These are phyloP conservation scores for Lycopodina hypogea DNA, from an alignment of 37 sponge, comb jelly and placozoan species.

Conservation along the genomic window DNA sequence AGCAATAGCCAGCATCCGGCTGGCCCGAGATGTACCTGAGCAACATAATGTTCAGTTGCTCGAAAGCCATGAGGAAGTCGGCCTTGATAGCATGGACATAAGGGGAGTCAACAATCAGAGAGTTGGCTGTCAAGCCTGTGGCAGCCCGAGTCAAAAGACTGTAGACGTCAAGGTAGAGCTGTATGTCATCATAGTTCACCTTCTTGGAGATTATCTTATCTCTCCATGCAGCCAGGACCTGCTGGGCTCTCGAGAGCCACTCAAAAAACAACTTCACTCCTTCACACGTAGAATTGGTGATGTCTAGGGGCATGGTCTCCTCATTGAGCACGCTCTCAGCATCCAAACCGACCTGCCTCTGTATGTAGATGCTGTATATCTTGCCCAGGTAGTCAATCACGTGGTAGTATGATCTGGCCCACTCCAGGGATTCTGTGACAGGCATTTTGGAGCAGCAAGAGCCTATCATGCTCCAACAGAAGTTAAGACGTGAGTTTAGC, in stretches of 20 bases:
- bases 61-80: slow-evolving; percentile 22
- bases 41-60: slow-evolving; percentile 25
- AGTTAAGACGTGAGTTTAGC: slow-evolving; percentile 22
- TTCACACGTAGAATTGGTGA: not conserved
- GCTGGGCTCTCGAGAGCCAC: slow-evolving; percentile 45
- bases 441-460: slow-evolving; percentile 45
- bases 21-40: slow-evolving; percentile 34
- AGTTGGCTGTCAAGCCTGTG: slow-evolving; percentile 2
- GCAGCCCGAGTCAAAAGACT: slow-evolving; percentile 27
- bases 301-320: slow-evolving; percentile 21
- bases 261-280: slow-evolving; percentile 34
- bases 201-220: slow-evolving; percentile 3
- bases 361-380: slow-evolving; percentile 35
- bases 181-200: slow-evolving; percentile 43
- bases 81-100: slow-evolving; percentile 1
- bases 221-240: slow-evolving; percentile 33
- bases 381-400: slow-evolving; percentile 35
- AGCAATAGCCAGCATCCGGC: slow-evolving; percentile 34
- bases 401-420: slow-evolving; percentile 24
- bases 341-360: not conserved
- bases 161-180: slow-evolving; percentile 20
- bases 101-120: slow-evolving; percentile 19
- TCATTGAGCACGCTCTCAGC: not conserved
- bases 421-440: slow-evolving; percentile 20
- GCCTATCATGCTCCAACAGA: slow-evolving; percentile 47